phyloP scores from a whole-genome alignment of 2,888 invertebrate genomes.

The Venusia cambrica region DNA sequence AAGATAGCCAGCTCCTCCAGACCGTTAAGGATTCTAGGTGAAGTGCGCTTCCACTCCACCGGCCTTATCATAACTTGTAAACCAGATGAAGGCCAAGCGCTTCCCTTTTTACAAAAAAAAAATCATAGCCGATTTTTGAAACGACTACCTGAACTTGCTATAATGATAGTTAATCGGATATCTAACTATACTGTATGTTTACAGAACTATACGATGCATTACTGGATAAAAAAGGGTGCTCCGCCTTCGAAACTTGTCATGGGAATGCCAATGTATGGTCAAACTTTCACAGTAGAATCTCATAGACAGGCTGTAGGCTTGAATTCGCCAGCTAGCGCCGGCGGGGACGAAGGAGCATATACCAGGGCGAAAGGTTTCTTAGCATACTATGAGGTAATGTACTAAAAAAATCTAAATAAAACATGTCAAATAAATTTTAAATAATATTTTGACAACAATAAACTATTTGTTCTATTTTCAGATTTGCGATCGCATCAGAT shows the following conservation, averaged over 20 bases:
- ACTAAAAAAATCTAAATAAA: not conserved
- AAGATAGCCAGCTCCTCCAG: too few species aligned
- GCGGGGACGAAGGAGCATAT: constrained; percentile 92
- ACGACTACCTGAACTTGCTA: too few species aligned
- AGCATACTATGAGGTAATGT: constrained; percentile 90
- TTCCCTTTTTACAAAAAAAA: too few species aligned
- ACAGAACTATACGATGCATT: constrained; percentile 92
- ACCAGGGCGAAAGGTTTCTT: constrained; percentile 92
- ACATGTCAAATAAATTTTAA: not conserved
- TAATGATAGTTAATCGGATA: not conserved
- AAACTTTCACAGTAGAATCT: constrained; percentile 84
- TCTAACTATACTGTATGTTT: constrained; percentile 19
- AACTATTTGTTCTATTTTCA: constrained; percentile 38
- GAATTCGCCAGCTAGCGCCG: constrained; percentile 88
- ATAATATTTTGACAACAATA: not conserved
- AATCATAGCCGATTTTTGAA: too few species aligned
- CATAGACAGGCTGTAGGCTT: constrained; percentile 80
- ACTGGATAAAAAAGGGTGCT: constrained; percentile 93
- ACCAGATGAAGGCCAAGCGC: too few species aligned
- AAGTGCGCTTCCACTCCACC: too few species aligned
- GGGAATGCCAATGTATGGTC: constrained; percentile 95
- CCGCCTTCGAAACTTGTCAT: constrained; percentile 90
- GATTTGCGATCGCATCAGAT: constrained; percentile 91
- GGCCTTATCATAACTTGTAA: too few species aligned
- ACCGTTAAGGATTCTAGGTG: too few species aligned